These are phyloP conservation scores for Papilio elwesi DNA, from an alignment of 2,888 invertebrate genomes.

Conservation along the genomic window DNA sequence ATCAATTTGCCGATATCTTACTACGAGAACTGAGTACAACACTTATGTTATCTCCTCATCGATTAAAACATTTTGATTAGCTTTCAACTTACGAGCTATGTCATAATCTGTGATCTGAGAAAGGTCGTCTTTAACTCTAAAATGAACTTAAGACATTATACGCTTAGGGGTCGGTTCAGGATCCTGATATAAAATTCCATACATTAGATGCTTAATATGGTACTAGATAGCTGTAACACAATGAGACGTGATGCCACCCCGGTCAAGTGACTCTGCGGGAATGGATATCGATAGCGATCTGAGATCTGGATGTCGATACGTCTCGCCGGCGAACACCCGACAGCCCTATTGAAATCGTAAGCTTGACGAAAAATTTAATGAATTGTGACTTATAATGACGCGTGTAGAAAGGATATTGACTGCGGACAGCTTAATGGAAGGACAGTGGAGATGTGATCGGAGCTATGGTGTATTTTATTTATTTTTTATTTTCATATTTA, in stretches of 20 bases:
- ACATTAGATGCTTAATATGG: conserved; percentile 80
- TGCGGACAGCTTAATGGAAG: conserved; percentile 53
- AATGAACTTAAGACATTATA: conserved; percentile 64
- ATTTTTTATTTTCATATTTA: neutral
- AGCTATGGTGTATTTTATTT: neutral
- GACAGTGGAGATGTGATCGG: conserved; percentile 43
- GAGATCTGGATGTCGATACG: conserved; percentile 78
- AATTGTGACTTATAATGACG: conserved; percentile 82
- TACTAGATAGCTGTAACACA: conserved; percentile 77
- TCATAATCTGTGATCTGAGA: conserved; percentile 72
- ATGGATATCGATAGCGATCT: conserved; percentile 76
- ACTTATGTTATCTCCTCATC: conserved; percentile 80
- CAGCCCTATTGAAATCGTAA: conserved; percentile 80
- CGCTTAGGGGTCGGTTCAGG: conserved; percentile 64
- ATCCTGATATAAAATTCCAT: conserved; percentile 81
- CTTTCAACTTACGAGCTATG: conserved; percentile 82
- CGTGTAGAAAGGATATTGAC: conserved; percentile 69
- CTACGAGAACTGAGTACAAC: conserved; percentile 57
- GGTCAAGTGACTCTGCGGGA: conserved; percentile 82
- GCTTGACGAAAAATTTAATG: conserved; percentile 81
- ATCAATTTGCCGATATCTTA: conserved; percentile 54
- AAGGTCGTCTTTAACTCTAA: conserved; percentile 74
- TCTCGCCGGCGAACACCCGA: conserved; percentile 75
- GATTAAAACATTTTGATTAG: conserved; percentile 84
- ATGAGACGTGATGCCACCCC: conserved; percentile 81